Evolutionary conservation across 2,888 invertebrate species (phyloP), one percentile per base, ranked within the genome.

Genomic region (Melitaea athalia): DNA sequence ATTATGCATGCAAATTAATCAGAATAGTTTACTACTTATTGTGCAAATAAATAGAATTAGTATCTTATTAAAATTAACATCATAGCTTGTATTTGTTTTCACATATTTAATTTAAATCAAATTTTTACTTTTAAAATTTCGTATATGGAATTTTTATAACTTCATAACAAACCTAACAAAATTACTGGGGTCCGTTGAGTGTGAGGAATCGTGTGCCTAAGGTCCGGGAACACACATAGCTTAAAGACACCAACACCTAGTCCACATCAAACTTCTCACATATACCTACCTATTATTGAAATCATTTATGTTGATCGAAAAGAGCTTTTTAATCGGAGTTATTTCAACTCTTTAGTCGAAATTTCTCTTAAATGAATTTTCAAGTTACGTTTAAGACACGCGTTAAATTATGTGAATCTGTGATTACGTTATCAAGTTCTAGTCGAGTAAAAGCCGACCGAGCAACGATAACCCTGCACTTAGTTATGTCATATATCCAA

Each of bases 401-500:
- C 57, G 68, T 59, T 55, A 68, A 64, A 74, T 69, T 78, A 80
- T 81, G 83, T 82, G 78, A 82, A 77, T 78, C 74, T 76, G 50
- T 67, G 82, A 85, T 84, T 82, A 81, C 81, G 76, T 64, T 87
- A 87, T 87, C 85, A 69, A 69, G 61, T 65, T 65, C 71, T 75
- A 82, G 83, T 84, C 73, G 74, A 74, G 79, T 79, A 80, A 81
- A 78, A 83, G 81, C 81, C 83, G 77, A 80, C 85, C 83, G 82
- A 85, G 78, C 80, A 76, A 63, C 70, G 91, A 91, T 91, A 91
- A 90, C 90, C 91, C 86, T 87, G 85, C 88, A 85, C 84, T 83
- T 80, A 83, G 78, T 75, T 72, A 75, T 80, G 83, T 85, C 85
- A 85, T 84, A 84, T 80, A 65, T 14, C 43, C 15, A 45, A 73